Base-by-base conservation (phyloP, 1,140 invertebrate species). In the Ceratina australensis region DNA sequence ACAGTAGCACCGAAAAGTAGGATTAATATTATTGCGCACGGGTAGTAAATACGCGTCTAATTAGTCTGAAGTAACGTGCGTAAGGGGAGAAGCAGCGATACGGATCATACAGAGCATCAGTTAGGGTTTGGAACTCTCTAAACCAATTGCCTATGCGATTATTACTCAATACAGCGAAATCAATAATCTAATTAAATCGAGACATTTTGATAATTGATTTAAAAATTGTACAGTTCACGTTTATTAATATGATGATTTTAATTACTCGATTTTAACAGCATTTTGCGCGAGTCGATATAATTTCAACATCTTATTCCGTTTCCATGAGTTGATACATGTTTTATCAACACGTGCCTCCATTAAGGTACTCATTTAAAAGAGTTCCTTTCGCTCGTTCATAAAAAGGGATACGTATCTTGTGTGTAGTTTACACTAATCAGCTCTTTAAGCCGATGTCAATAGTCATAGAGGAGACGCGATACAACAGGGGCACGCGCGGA, bases 11-110 rank as follows among this genome's bases (percentile, higher is more conserved):
- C 73, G 76, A 81, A 87, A 87, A 86, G 87, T 80, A 75, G 87
- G 86, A 88, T 89, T 89, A 89, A 80, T 78, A 83, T 87, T 87
- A 89, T 89, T 87, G 84, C 78, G 74, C 84, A 80, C 54, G 79
- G 69, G 72, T 77, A 79, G 78, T 81, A 82, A 85, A 89, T 86
- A 81, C 81, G 79, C 68, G 83, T 79, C 85, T 88, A 89, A 89
- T 89, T 88, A 87, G 87, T 85, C 83, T 72, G 77, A 85, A 69
- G 61, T 76, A 76, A 78, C 49, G 75, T 59, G 28, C 20, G 50
- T 72, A 78, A 65, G 50, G 50, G 73, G 75, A 42, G 2, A 10
- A 65, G 16, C 5, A 7, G 66, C 13, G 52, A 5, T 28, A 26
- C 60, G 28, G 61, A 57, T 26, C 54, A 5, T 28, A 26, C 60